phyloP scores from a whole-genome alignment of 2,797 vertebrate genomes.

The Petrocephalus schoutedeni region DNA sequence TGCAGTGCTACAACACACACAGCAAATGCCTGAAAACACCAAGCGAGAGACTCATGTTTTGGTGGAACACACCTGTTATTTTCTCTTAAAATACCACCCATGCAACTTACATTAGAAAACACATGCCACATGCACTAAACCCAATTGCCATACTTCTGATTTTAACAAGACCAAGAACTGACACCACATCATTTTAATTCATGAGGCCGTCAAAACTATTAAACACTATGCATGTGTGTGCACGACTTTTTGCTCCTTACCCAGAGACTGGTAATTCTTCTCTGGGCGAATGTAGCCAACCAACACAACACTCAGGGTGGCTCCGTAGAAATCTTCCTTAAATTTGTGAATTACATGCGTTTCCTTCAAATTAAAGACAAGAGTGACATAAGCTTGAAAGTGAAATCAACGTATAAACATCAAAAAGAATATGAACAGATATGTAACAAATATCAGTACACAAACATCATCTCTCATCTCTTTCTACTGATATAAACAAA shows the following conservation, averaged over 20 bases:
- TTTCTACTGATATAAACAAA: neutral
- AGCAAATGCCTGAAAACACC: neutral
- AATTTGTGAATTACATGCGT: conserved; percentile 89
- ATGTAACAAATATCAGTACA: neutral
- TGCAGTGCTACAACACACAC: neutral
- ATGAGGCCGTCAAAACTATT: neutral
- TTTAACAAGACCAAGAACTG: neutral
- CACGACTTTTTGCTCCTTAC: conserved; percentile 51
- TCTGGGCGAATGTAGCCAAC: conserved; percentile 91
- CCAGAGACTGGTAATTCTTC: conserved; percentile 81
- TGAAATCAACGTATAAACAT: neutral
- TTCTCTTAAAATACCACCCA: neutral
- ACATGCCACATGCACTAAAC: neutral
- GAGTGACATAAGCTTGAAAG: neutral
- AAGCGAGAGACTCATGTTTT: neutral
- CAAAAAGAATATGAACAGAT: neutral
- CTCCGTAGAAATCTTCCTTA: conserved; percentile 92
- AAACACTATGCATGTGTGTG: neutral
- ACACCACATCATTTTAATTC: neutral
- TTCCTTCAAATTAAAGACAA: conserved; percentile 64
- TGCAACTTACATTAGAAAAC: neutral
- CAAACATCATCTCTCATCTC: neutral
- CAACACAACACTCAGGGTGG: conserved; percentile 82
- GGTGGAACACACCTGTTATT: neutral
- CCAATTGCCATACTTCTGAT: neutral